These are phyloP conservation scores for Sebastes iracundus DNA, from an alignment of 2,797 vertebrate genomes.

Conservation along the genomic window DNA sequence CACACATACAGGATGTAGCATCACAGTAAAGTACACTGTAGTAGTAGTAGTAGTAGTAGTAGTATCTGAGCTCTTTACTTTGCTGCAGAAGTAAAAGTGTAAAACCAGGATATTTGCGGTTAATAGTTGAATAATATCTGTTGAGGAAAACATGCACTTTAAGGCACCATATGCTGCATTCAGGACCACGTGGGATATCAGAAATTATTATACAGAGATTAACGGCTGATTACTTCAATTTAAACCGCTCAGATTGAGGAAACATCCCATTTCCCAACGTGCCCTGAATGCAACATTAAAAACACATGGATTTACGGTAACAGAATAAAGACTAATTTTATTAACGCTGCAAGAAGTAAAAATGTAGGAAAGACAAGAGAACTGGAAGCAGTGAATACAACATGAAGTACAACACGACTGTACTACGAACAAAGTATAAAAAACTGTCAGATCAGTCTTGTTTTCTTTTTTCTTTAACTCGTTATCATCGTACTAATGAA, in stretches of 20 bases:
- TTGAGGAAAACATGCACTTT: neutral
- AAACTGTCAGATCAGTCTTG: too few relatives aligned
- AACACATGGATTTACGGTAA: neutral
- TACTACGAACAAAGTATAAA: too few relatives aligned
- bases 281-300: slow-evolving; percentile 10
- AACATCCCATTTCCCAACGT: neutral
- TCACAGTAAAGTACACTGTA: neutral
- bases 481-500: neutral
- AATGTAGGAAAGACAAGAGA: neutral
- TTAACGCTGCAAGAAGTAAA: neutral
- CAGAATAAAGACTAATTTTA: neutral
- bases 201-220: neutral
- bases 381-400: neutral
- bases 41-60: too few relatives aligned
- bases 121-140: neutral
- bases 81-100: neutral
- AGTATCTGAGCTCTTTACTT: neutral
- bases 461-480: too few relatives aligned
- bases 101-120: neutral
- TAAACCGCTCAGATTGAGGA: neutral
- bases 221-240: neutral
- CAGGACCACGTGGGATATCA: neutral
- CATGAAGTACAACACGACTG: neutral
- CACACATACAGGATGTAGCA: neutral
- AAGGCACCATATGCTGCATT: slow-evolving; percentile 35